Evolutionary conservation across 2,797 vertebrate species (phyloP).

Genomic region (Darevskia mixta): DNA sequence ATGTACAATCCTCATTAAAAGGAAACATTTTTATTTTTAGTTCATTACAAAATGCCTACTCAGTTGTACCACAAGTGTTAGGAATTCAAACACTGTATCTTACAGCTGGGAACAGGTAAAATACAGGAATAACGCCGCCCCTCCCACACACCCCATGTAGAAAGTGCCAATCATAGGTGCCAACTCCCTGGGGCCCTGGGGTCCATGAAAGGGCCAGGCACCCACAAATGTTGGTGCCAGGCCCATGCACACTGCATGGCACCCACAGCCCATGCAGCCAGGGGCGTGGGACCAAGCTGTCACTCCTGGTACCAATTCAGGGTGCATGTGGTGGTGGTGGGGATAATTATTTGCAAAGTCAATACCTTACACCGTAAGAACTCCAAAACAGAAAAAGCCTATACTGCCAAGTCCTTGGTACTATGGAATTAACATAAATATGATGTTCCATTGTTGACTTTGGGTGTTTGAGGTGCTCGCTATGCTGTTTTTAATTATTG

Average conservation of each 20-base stretch:
- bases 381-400: neutral
- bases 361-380: neutral
- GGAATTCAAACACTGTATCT: neutral
- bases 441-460: neutral
- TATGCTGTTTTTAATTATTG: neutral
- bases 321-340: too few relatives aligned
- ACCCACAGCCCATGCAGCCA: too few relatives aligned
- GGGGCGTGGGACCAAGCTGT: too few relatives aligned
- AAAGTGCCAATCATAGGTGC: neutral
- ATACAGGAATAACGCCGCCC: neutral
- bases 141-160: neutral
- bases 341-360: neutral
- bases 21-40: neutral
- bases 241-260: too few relatives aligned
- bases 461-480: neutral
- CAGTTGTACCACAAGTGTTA: neutral
- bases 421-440: too few relatives aligned
- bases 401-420: neutral
- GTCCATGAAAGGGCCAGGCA: too few relatives aligned
- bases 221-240: too few relatives aligned
- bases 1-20: neutral
- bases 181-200: too few relatives aligned
- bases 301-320: too few relatives aligned
- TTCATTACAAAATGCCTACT: slow-evolving; percentile 10
- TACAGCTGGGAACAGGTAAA: neutral